Conservation (phyloP, 2,888 invertebrate genomes). For the Orthosia gothica region DNA sequence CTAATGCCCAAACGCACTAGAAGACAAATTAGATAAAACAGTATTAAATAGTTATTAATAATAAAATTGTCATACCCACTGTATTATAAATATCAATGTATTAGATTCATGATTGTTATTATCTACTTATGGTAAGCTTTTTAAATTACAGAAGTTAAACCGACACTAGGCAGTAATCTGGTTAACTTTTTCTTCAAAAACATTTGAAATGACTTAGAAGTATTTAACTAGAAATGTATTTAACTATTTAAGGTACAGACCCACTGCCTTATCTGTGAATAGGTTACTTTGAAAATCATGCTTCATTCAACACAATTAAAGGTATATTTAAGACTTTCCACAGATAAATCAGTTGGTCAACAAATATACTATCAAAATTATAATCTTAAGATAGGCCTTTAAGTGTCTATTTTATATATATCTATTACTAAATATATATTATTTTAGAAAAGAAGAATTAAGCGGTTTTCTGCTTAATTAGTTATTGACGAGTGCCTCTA, state of each 20-base stretch:
- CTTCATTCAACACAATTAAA: background rate
- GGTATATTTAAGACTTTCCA: background rate
- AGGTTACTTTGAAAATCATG: background rate
- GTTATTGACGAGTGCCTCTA: too few species aligned
- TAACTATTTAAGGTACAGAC: background rate
- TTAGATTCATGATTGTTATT: background rate
- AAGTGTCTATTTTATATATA: background rate
- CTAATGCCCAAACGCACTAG: slow-evolving; percentile 10
- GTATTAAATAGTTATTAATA: slow-evolving; percentile 39
- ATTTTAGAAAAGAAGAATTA: too few species aligned
- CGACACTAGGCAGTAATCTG: background rate
- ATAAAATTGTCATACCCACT: background rate
- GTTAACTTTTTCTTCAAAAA: slow-evolving; percentile 1
- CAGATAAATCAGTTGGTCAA: background rate
- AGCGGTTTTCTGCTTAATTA: too few species aligned
- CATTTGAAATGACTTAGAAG: background rate
- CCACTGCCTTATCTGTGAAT: background rate
- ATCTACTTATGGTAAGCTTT: background rate
- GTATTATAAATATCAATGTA: background rate
- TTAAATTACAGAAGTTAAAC: slow-evolving; percentile 18
- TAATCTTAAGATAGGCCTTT: background rate
- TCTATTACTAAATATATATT: background rate
- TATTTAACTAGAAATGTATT: background rate
- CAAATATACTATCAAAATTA: background rate
- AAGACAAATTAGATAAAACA: slow-evolving; percentile 27